phyloP scores from a whole-genome alignment of 2,113 vertebrate genomes.

The Platanista minor region DNA sequence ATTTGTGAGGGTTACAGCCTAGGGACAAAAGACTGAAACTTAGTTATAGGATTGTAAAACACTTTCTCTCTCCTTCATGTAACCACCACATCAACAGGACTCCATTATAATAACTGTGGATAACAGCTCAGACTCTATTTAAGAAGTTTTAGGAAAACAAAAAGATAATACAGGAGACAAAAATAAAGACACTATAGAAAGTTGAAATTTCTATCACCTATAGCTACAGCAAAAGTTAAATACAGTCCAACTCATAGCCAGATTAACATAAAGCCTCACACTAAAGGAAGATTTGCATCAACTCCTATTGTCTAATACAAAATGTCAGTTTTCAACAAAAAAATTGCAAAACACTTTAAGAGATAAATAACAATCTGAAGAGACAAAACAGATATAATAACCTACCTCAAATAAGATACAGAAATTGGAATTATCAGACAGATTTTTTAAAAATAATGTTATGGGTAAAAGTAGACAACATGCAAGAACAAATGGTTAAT shows the following conservation, averaged over 20 bases:
- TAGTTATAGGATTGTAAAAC: background rate
- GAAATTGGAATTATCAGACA: background rate
- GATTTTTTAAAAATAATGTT: background rate
- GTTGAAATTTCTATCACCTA: background rate
- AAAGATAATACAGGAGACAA: background rate
- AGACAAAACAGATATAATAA: background rate
- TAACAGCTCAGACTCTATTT: background rate
- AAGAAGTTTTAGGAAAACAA: background rate
- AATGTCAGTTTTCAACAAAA: background rate
- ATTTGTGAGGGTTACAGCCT: background rate
- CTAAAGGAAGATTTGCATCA: background rate
- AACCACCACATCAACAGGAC: background rate
- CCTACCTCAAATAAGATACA: background rate
- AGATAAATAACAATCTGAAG: background rate
- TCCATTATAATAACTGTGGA: background rate
- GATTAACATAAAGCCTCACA: background rate
- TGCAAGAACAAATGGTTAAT: background rate
- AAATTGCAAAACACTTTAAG: background rate
- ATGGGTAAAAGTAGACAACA: background rate
- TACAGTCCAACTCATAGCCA: background rate
- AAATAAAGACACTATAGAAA: background rate
- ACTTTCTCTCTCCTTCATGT: rapidly evolving
- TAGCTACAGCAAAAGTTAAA: background rate
- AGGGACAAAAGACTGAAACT: background rate
- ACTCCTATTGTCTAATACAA: background rate